Base-by-base conservation (phyloP, 1,140 invertebrate species). In the Chrysomallon squamiferum region DNA sequence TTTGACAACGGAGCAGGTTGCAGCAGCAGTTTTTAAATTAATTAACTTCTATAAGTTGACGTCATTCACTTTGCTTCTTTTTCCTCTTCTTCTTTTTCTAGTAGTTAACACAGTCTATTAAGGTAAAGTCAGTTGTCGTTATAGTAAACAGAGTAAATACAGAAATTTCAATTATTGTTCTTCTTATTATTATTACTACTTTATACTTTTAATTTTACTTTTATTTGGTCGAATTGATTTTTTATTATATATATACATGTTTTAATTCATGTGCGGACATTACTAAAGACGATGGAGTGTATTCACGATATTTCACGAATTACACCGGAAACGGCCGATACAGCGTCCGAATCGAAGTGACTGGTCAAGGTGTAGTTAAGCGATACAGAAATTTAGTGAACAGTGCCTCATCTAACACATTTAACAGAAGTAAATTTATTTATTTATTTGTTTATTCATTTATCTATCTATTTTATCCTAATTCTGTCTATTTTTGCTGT, bases 271-370 rank as follows among this genome's bases (percentile, higher is more conserved):
- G 90, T 82, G 89, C 90, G 2, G 91, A 92, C 80, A 85, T 91
- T 13, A 88, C 87, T 20, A 87, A 87, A 82, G 87, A 88, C 9
- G 91, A 92, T 79, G 90, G 91, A n/a, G 84, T 91, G 18, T 92
- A 91, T 76, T 88, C 89, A 0, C 82, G 88, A 57, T 91, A 90
- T 71, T 89, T 90, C 68, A 88, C 87, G 27, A 79, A 87, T 30
- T 76, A 81, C 15, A 65, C 68, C 2, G 82, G 83, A 30, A 70
- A 79, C 25, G 89, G 89, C 2, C 76, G 79, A 2, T 89, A 89
- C 61, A 69, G 70, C 25, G 64, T 83, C 7, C 27, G 20, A 18
- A 56, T 65, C 4, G 59, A 65, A 35, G 50, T 62, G 22, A 68
- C n/a, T 18, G 62, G 61, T 13, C 54, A 54, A 4, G 25, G n/a